Base-by-base conservation (phyloP, 2,888 invertebrate species). In the Euclidia mi region DNA sequence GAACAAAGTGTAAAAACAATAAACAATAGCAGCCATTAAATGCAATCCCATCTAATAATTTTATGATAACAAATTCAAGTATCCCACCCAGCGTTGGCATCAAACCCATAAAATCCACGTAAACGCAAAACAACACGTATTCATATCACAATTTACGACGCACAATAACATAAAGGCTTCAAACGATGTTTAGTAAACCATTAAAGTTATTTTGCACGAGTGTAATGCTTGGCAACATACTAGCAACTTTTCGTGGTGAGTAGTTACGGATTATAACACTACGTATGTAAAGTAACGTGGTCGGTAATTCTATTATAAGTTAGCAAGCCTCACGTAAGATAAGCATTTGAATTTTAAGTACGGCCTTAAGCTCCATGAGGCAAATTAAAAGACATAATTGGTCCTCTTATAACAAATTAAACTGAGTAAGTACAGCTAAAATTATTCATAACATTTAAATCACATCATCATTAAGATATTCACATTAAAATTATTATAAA, bases 161-260 rank as follows among this genome's bases (percentile, higher is more conserved):
- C n/a, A 44, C 43, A 31, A 11, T 37, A 38, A 43, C 38, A 51
- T 38, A 37, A 38, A 35, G 28, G 43, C 18, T 37, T 28, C 17
- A 29, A 43, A 37, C 37, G 37, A 43, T 50, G 49, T 49, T 49
- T 28, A 50, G 43, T 50, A 37, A 50, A 18, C 50, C 18, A 37
- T 38, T 38, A 43, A 50, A 44, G 18, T 50, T 50, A 43, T 37
- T 29, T 18, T 14, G 28, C 42, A n/a, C 4, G 31, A n/a, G n/a
- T 49, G n/a, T 7, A 40, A n/a, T n/a, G 11, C 20, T 6, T 3
- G 2, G 7, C 9, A 1, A 25, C 7, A 37, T 12, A 43, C 18
- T 17, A 18, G 42, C 12, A 7, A 43, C 29, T 50, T 37, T 29
- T 18, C 20, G 29, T 43, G 15, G 29, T 0, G 6, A 1, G 1